phyloP scores from a whole-genome alignment of 2,113 vertebrate species.

The Oostethus manadensis region DNA sequence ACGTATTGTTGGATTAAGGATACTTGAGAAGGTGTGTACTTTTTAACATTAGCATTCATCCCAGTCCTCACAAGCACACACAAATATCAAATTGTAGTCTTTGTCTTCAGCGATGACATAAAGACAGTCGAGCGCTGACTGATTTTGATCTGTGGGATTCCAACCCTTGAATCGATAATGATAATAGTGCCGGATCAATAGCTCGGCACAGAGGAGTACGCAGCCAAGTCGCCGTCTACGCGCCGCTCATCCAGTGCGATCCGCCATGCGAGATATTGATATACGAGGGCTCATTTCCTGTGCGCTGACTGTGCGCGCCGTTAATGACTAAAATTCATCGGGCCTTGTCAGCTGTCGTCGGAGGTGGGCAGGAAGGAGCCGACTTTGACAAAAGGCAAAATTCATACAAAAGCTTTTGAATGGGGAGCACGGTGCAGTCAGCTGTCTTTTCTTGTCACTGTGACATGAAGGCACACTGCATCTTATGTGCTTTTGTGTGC shows the following conservation, averaged over 20 bases:
- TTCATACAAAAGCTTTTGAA: constrained; percentile 18
- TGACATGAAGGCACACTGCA: too few relatives aligned
- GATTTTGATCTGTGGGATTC: constrained; percentile 17
- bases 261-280: constrained; percentile 53
- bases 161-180: constrained; percentile 39
- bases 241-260: constrained; percentile 45
- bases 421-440: background rate
- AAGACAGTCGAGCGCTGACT: constrained; percentile 10
- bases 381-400: constrained; percentile 15
- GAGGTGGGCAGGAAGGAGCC: constrained; percentile 22
- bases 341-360: constrained; percentile 57
- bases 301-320: constrained; percentile 41
- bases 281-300: constrained; percentile 63
- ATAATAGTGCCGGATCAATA: constrained; percentile 45
- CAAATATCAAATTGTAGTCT: background rate
- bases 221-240: constrained; percentile 29
- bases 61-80: background rate
- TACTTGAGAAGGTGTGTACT: background rate
- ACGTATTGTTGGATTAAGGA: too few relatives aligned
- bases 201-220: constrained; percentile 10
- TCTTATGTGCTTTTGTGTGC: too few relatives aligned
- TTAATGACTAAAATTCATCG: constrained; percentile 62
- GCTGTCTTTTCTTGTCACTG: too few relatives aligned
- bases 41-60: background rate
- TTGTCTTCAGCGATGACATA: constrained; percentile 3